phyloP scores from a whole-genome alignment of 1,140 invertebrate genomes.

The Lordiphosa mommai region DNA sequence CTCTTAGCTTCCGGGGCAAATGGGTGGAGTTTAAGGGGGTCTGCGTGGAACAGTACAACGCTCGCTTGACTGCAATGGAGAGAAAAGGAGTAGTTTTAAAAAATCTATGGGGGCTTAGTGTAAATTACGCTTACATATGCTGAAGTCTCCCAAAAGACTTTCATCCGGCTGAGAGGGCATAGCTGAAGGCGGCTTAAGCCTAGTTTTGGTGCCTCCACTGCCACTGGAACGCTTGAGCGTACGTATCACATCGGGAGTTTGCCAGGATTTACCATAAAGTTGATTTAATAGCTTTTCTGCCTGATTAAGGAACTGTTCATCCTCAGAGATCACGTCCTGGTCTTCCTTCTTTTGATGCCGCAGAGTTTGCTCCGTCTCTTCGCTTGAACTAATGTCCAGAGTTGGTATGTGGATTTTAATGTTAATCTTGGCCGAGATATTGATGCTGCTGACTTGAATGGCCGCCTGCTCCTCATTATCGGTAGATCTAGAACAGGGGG shows the following conservation, averaged over 20 bases:
- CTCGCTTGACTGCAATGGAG: conserved; percentile 40
- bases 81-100: neutral
- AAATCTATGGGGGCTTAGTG: neutral
- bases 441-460: conserved; percentile 64
- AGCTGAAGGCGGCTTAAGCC: neutral
- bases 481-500: too few species aligned
- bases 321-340: conserved; percentile 31
- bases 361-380: conserved; percentile 8
- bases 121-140: conserved; percentile 41
- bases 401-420: conserved; percentile 70
- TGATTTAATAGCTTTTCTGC: conserved; percentile 81
- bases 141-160: conserved; percentile 62
- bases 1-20: conserved; percentile 5
- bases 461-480: neutral
- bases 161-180: conserved; percentile 28
- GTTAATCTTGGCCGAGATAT: conserved; percentile 75
- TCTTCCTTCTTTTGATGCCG: neutral
- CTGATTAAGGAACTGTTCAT: conserved; percentile 49
- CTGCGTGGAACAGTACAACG: conserved; percentile 35
- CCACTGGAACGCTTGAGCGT: conserved; percentile 54
- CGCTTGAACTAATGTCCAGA: conserved; percentile 31
- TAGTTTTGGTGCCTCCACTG: conserved; percentile 32
- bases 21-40: conserved; percentile 59
- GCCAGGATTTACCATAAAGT: conserved; percentile 81
- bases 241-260: conserved; percentile 74